Evolutionary conservation across 2,888 invertebrate species (phyloP), one percentile per base, ranked within the genome.

Genomic region (Gymnocheta viridis): DNA sequence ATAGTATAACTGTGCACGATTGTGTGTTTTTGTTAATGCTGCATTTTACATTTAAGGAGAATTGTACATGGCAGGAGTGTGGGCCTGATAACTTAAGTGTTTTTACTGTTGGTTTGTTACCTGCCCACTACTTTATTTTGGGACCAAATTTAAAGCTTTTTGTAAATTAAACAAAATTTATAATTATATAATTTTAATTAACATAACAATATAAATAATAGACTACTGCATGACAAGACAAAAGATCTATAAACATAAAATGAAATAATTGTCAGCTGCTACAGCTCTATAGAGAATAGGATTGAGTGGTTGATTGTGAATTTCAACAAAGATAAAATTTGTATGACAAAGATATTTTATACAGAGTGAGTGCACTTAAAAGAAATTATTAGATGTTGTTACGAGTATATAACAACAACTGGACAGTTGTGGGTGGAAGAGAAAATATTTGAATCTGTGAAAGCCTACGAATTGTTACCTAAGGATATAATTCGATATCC

Each of bases 111-210:
- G 12, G 19, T 38, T 41, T 5, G 32, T 0, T 12, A 17, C 0
- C 27, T 35, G n/a, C 24, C 22, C 10, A 22, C 58, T n/a, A 22
- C 29, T 29, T 27, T n/a, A 10, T 19, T 4, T 29, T 38, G 5
- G 10, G 9, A 17, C 24, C 17, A n/a, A 41, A 38, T 22, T 74
- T 54, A 19, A 64, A 64, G 64, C 54, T 66, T 32, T 66, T 74
- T 27, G 54, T 10, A 64, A 64, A 64, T 54, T 64, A 32, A 64
- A 54, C 54, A 66, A 64, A 74, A 54, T 74, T 44, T 64, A 41
- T 54, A 67, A 74, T 66, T 64, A 27, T 44, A 29, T 32, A 67
- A 64, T 64, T 54, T 74, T 54, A 41, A 74, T 74, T 64, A 54
- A 32, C 29, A 44, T 74, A 35, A 73, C 12, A 60, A n/a, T 51